Percentiles rank a stretch among this genome's conserved stretches.
Evolutionary conservation across 2,113 vertebrate species (phyloP).

Genomic region (Phoxinus phoxinus): DNA sequence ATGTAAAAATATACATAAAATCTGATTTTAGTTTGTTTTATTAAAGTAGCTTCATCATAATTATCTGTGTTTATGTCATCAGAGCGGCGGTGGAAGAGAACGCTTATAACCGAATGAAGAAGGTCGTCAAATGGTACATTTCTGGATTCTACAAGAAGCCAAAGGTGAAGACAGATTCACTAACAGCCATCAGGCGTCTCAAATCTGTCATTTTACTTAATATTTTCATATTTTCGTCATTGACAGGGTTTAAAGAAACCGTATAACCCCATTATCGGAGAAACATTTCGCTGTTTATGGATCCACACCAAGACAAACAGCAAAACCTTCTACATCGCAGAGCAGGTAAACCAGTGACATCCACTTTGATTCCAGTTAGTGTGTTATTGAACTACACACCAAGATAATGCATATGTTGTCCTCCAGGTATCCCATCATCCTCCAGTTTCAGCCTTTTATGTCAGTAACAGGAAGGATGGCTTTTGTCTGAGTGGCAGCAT

Average conservation of each 20-base stretch:
- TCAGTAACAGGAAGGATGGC: conserved; percentile 98
- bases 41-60: neutral
- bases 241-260: conserved; percentile 96
- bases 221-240: conserved; percentile 24
- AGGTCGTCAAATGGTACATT: conserved; percentile 99
- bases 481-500: conserved; percentile 99
- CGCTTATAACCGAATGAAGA: conserved; percentile 94
- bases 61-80: conserved; percentile 46
- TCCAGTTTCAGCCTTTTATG: conserved; percentile 96
- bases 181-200: no score
- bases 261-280: conserved; percentile 97
- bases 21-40: neutral
- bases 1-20: neutral
- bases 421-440: conserved; percentile 96
- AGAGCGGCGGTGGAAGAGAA: conserved; percentile 97
- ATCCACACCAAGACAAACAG: conserved; percentile 93
- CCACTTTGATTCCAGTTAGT: neutral
- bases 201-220: neutral
- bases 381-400: neutral
- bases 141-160: conserved; percentile 99
- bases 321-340: conserved; percentile 97
- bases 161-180: conserved; percentile 78
- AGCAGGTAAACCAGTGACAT: conserved; percentile 82
- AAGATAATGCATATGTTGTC: neutral
- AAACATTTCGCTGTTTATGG: conserved; percentile 97